Evolutionary conservation across 2,797 vertebrate genomes (phyloP).

Genomic region (Anas bernieri): DNA sequence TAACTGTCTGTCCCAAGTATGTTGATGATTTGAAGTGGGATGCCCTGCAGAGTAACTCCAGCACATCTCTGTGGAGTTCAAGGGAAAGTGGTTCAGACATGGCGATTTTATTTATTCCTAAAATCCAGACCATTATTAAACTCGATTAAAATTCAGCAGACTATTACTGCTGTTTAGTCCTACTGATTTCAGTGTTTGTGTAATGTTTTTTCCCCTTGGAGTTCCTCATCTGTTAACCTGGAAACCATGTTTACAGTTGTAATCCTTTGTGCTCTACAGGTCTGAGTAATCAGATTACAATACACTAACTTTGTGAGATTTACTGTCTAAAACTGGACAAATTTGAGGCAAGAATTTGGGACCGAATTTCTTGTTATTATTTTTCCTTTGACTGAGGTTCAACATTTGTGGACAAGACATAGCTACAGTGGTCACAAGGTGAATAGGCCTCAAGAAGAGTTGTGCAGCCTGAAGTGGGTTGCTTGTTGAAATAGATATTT

Average conservation of each 20-base stretch:
- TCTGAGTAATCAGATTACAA: background rate
- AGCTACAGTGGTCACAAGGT: background rate
- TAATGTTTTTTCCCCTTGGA: background rate
- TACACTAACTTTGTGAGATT: background rate
- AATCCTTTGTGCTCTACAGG: constrained; percentile 1
- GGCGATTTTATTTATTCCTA: background rate
- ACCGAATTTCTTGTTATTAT: background rate
- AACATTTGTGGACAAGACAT: background rate
- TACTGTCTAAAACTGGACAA: background rate
- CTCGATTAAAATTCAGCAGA: background rate
- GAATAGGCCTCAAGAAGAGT: background rate
- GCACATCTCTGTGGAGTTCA: background rate
- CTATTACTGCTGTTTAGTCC: background rate
- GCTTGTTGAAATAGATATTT: background rate
- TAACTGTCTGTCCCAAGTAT: background rate
- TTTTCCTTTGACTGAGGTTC: background rate
- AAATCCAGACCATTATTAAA: background rate
- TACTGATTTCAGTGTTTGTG: background rate
- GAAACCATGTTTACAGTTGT: constrained; percentile 28
- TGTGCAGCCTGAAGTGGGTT: background rate
- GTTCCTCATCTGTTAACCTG: background rate
- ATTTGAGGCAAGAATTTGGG: background rate
- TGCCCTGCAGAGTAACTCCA: background rate
- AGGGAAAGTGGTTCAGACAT: background rate
- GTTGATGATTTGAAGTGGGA: background rate